Percentiles rank a stretch among this genome's conserved stretches.
Conservation (phyloP, 2,797 vertebrate species). For the Pyrocephalus nanus region DNA sequence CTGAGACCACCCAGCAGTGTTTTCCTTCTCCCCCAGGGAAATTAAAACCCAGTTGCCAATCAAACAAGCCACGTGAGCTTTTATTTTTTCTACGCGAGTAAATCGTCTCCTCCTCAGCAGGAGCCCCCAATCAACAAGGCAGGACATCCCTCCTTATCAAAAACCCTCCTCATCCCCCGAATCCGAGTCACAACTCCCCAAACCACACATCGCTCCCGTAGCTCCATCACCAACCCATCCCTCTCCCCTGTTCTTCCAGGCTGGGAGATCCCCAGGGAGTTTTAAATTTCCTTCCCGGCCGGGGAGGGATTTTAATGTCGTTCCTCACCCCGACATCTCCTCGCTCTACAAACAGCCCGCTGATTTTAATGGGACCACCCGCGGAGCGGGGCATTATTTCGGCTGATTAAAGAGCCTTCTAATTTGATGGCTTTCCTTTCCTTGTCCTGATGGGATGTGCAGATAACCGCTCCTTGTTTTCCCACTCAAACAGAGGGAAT, state of each 20-base stretch:
- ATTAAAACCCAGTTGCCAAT: not conserved
- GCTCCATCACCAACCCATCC: not conserved
- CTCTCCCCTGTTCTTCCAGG: not conserved
- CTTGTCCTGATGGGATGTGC: not conserved
- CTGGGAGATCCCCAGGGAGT: not conserved
- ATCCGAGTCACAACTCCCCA: not conserved
- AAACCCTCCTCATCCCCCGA: not conserved
- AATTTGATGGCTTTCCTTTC: slow-evolving; percentile 10
- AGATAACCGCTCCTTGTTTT: not conserved
- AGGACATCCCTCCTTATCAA: not conserved
- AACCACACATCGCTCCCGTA: not conserved
- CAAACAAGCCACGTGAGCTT: not conserved
- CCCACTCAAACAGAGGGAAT: not conserved
- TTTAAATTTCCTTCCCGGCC: slow-evolving; percentile 17
- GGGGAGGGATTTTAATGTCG: slow-evolving; percentile 16
- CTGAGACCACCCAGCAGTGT: accelerated
- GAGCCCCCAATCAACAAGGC: not conserved
- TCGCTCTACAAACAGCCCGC: not conserved
- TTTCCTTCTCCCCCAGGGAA: not conserved
- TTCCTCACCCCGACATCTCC: not conserved
- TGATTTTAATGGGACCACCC: slow-evolving; percentile 37
- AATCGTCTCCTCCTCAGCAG: not conserved
- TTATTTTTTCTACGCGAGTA: not conserved
- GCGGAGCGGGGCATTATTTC: not conserved
- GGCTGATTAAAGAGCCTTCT: slow-evolving; percentile 1